Conservation (phyloP, 1,140 invertebrate genomes). For the Rhopalosiphum padi region DNA sequence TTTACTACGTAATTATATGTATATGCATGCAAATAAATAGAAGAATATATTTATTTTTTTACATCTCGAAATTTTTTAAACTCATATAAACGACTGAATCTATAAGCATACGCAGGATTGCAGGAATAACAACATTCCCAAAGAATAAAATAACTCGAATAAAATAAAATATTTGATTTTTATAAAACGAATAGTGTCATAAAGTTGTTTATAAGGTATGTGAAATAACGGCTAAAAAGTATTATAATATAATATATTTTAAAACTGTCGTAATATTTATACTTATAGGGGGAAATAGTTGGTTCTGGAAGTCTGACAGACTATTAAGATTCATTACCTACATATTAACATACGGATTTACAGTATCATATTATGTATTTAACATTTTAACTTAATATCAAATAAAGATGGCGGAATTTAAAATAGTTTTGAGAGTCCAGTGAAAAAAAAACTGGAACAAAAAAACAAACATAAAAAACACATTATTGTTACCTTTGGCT, state of each 20-base stretch:
- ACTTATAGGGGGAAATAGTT: not conserved
- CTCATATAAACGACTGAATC: not conserved
- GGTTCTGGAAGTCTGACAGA: not conserved
- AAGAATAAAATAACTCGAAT: not conserved
- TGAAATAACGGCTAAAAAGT: not conserved
- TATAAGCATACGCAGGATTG: not conserved
- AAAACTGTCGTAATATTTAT: not conserved
- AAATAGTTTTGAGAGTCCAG: not conserved
- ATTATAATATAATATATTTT: no score
- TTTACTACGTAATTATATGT: not conserved
- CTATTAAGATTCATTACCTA: no score
- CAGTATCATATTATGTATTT: not conserved
- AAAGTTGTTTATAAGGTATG: not conserved
- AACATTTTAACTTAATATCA: not conserved
- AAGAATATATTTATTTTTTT: not conserved
- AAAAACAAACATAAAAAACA: no score
- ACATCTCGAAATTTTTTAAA: not conserved
- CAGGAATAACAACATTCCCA: not conserved
- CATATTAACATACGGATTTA: not conserved
- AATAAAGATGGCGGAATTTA: not conserved
- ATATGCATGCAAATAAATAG: not conserved
- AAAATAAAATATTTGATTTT: not conserved
- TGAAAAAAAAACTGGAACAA: no score
- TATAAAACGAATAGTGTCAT: not conserved
- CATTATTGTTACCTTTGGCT: no score